Evolutionary conservation across 2,113 vertebrate species (phyloP), one percentile per base, ranked within the genome.

Genomic region (Chaetura pelagica): DNA sequence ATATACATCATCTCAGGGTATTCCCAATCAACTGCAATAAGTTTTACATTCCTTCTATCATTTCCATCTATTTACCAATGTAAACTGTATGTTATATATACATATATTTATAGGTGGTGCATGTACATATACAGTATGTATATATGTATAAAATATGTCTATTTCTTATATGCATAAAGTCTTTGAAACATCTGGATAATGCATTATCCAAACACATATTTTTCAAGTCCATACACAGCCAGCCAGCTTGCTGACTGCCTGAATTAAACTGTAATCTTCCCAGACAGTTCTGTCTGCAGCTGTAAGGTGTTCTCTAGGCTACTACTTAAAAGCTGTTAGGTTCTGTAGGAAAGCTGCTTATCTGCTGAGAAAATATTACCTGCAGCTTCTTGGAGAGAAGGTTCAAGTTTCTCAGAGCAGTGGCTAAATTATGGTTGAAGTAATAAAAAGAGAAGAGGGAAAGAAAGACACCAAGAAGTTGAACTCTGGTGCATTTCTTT

Each of bases 61-160:
- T 95, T 96, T 95, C 34, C 76, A 74, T 68, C 83, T 86, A 44
- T 77, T 96, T 93, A 94, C 14, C 51, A 38, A 80, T 81, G 86
- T 80, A 92, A 90, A 93, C 64, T 0, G 0, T 67, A 40, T 34
- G 18, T 30, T 49, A 49, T 84, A 82, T 75, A 82, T 75, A 30
- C 59, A 62, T 95, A 54, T 42, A 84, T 89, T 92, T 89, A 42
- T 58, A 54, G 30, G 22, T 66, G 62, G 66, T 78, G 7, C 64
- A 87, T 79, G 66, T 83, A 69, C 46, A n/a, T 85, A 48, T 27
- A 15, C 30, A 40, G 2, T 29, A 48, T 35, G 11, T 32, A 44
- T 67, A 34, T 67, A 48, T 93, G 27, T 38, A 40, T 79, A 59
- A 91, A 87, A 77, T 40, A 69, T 46, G 12, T 62, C 30, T 80